Conservation (phyloP, 2,113 vertebrate species). For the Numida meleagris region DNA sequence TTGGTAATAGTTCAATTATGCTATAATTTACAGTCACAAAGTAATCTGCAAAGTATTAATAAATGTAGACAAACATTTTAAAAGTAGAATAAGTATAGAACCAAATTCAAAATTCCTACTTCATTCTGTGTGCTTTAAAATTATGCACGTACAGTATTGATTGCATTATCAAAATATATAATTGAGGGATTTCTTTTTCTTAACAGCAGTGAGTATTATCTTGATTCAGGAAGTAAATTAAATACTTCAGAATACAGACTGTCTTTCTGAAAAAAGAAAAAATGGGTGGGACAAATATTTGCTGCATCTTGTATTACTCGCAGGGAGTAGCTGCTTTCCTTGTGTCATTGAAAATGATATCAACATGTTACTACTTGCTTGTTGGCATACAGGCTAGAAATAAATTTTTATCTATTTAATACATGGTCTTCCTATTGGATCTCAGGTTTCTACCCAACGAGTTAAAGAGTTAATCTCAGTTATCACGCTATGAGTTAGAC, state of each 20-base stretch:
- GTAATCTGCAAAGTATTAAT: neutral
- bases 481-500: neutral
- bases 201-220: neutral
- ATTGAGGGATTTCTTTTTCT: neutral
- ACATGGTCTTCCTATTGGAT: neutral
- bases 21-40: neutral
- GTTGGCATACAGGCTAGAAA: constrained; percentile 14
- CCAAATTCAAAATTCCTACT: neutral
- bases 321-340: constrained; percentile 6
- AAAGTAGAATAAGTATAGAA: neutral
- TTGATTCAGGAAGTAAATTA: neutral
- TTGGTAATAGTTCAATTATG: neutral
- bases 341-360: neutral
- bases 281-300: neutral
- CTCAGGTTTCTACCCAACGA: constrained; percentile 12
- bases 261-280: constrained; percentile 5
- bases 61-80: neutral
- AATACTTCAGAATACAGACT: neutral
- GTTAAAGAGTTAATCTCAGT: neutral
- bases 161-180: neutral
- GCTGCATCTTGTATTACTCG: neutral
- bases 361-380: constrained; percentile 22
- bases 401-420: constrained; percentile 29
- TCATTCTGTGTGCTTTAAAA: neutral
- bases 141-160: neutral